Percentiles rank a stretch among this genome's conserved stretches.
These are phyloP conservation scores for Esox niger DNA, from an alignment of 2,113 vertebrate genomes.

Conservation along the genomic window DNA sequence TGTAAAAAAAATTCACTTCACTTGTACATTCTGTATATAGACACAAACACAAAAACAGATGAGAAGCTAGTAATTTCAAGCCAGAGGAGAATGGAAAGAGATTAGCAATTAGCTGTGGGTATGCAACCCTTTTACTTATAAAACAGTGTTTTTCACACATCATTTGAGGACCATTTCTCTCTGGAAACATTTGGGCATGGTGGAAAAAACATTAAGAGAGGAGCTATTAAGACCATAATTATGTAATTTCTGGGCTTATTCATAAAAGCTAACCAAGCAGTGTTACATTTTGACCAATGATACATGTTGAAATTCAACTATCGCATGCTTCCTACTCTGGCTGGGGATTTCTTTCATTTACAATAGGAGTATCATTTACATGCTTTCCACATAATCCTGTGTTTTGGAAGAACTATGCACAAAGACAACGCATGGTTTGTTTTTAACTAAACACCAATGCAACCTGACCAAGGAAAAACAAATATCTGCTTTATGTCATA, in stretches of 20 bases:
- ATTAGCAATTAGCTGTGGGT: conserved; percentile 23
- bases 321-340: not conserved
- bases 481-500: too few species aligned
- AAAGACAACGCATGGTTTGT: too few species aligned
- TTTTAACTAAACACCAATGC: too few species aligned
- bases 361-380: too few species aligned
- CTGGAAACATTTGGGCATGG: conserved; percentile 18
- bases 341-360: not conserved
- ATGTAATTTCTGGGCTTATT: conserved; percentile 1
- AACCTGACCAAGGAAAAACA: too few species aligned
- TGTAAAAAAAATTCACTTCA: not conserved
- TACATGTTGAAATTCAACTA: not conserved
- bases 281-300: conserved; percentile 2
- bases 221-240: not conserved
- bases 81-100: conserved; percentile 40
- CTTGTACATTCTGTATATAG: not conserved
- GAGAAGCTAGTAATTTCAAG: conserved; percentile 12
- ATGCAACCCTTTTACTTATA: conserved; percentile 31
- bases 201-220: not conserved
- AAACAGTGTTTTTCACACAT: conserved; percentile 30
- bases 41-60: conserved; percentile 31
- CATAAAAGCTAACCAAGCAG: not conserved
- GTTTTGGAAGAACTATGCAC: too few species aligned
- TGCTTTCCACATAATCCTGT: too few species aligned
- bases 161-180: conserved; percentile 13